Evolutionary conservation across 2,113 vertebrate species (phyloP), one percentile per base, ranked within the genome.

Genomic region (Bujurquina vittata): DNA sequence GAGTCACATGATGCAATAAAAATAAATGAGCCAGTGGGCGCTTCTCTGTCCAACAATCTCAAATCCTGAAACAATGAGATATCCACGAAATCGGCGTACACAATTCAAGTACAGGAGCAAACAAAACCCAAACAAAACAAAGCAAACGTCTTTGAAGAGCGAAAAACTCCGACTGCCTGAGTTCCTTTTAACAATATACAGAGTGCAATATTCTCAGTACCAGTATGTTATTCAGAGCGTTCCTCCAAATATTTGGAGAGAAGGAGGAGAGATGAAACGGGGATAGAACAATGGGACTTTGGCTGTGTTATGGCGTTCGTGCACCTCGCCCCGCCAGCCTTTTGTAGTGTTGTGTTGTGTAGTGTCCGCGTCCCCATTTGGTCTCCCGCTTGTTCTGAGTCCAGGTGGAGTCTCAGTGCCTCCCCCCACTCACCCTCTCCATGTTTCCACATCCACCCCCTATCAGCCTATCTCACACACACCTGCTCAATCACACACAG

Each of bases 121-220:
- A 95, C 91, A 95, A 93, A 91, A 92, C 91, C 93, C 92, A 96
- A 94, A 95, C 90, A 92, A 94, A 94, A 94, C 91, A 95, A 94
- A 94, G 90, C 84, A 54, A 88, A 22, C 77, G 87, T 92, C 95
- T 96, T 95, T 95, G 95, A 96, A 95, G 95, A 90, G 86, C 56
- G n/a, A 87, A 89, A 94, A 94, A 89, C 92, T 93, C 92, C 46
- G 84, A 83, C 94, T 92, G 93, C 90, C 91, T 20, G 65, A 93
- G 95, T 96, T 96, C 95, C 95, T 95, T 96, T 94, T 91, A 95
- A 96, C 94, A 96, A 96, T 95, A 96, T 95, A 96, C 95, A 96
- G 88, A 85, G 84, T 29, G 73, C 80, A 94, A 86, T 94, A 95
- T 92, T 95, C 94, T 95, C 94, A 92, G 91, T 91, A 92, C 94